Base-by-base conservation (phyloP, 2,797 vertebrate genomes). In the Acrossocheilus fasciatus region DNA sequence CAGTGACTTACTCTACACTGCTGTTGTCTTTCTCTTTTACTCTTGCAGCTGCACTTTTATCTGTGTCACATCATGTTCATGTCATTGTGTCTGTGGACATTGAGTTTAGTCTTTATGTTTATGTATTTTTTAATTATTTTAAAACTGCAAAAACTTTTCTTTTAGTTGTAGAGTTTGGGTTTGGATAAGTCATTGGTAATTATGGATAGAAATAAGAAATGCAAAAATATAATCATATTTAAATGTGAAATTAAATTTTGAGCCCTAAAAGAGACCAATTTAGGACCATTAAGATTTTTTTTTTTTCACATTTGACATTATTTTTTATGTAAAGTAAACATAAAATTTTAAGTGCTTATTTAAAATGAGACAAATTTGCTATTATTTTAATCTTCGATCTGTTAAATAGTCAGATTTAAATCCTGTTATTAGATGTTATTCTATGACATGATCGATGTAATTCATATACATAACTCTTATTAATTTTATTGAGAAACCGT, bases 1-100 rank as follows among this genome's bases (percentile, higher is more conserved):
- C 91, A 93, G 94, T 94, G 93, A 93, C 93, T 93, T 93, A 93
- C 92, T 94, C 93, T 94, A 59, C 20, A 80, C 11, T 81, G 57
- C n/a, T 66, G 41, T 80, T 54, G 90, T 93, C 91, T 92, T 93
- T 87, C 93, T 92, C 87, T 93, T 89, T 89, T 91, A 91, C 20
- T 2, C 4, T 17, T 5, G 39, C 23, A 23, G 36, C 20, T 78
- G 54, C 23, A n/a, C 34, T 41, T 41, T 76, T 54, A 4, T 76
- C 14, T n/a, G n/a, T 34, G 4, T 39, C 10, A 23, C 23, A 17
- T n/a, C 0, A 2, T 36, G 91, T 90, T 94, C 92, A 26, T 93
- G 4, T 17, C 62, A 23, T 36, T 30, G 4, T 15, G 20, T 77
- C 20, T 36, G 26, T 23, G 74, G 11, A 36, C 50, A 66, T 4